Evolutionary conservation across 2,888 invertebrate genomes (phyloP).

Genomic region (Chymomyza procnemis): DNA sequence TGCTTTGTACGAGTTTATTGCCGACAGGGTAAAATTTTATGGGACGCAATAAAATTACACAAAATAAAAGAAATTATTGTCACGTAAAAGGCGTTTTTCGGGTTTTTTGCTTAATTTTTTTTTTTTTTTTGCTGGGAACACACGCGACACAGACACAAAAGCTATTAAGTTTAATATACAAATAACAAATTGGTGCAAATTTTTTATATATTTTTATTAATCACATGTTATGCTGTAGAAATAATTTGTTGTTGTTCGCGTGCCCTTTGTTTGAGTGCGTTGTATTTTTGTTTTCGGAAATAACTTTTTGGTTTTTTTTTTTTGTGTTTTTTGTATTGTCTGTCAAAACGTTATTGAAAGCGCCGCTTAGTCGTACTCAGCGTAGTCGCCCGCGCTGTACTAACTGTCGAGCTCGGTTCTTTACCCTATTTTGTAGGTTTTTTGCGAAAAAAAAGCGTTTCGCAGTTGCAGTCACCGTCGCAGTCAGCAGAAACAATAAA

Average conservation of each 20-base stretch:
- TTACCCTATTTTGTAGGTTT: constrained; percentile 72
- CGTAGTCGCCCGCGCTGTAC: constrained; percentile 60
- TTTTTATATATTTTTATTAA: constrained; percentile 41
- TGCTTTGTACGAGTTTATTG: neutral
- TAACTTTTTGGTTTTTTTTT: constrained; percentile 5
- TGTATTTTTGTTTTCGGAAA: neutral
- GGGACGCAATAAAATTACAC: constrained; percentile 25
- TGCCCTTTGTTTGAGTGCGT: neutral
- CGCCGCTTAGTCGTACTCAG: constrained; percentile 32
- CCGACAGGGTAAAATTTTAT: constrained; percentile 8
- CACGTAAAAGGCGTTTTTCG: constrained; percentile 42
- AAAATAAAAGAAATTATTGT: constrained; percentile 38
- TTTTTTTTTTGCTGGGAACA: constrained; percentile 6
- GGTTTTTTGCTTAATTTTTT: no score
- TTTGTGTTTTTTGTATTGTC: constrained; percentile 19
- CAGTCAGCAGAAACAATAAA: constrained; percentile 11
- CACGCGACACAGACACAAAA: constrained; percentile 10
- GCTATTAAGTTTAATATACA: neutral
- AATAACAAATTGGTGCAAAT: constrained; percentile 7
- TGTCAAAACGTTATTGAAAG: neutral
- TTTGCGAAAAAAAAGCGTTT: constrained; percentile 38
- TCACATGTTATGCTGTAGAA: constrained; percentile 26
- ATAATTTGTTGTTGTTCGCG: neutral
- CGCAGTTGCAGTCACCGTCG: constrained; percentile 38
- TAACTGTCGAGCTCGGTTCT: constrained; percentile 64